Conservation (phyloP, 2,113 vertebrate species). For the Turnix velox region DNA sequence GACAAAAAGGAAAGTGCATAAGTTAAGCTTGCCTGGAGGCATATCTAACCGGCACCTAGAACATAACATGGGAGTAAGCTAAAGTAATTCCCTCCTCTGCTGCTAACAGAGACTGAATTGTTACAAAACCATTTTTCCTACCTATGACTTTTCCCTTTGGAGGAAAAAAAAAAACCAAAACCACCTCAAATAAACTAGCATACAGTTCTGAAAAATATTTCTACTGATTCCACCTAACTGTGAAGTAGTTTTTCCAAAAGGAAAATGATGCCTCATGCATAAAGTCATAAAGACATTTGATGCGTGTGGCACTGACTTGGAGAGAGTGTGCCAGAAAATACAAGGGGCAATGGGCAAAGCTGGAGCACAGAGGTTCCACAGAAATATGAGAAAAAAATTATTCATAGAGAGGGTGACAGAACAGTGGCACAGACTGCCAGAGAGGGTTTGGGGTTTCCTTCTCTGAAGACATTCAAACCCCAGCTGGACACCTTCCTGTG, state of each 20-base stretch:
- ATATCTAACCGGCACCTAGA: not conserved
- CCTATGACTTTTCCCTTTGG: not conserved
- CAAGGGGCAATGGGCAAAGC: too few relatives aligned
- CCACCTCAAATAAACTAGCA: not conserved
- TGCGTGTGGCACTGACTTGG: slow-evolving; percentile 17
- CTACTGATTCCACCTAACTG: slow-evolving; percentile 8
- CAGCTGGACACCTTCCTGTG: too few relatives aligned
- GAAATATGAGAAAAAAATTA: too few relatives aligned
- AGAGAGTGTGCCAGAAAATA: slow-evolving; percentile 21
- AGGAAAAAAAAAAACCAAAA: too few relatives aligned
- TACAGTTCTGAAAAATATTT: slow-evolving; percentile 20
- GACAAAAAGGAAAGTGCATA: not conserved
- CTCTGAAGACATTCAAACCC: too few relatives aligned
- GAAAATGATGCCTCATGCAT: not conserved
- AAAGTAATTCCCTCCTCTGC: slow-evolving; percentile 8
- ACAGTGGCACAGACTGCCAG: too few relatives aligned
- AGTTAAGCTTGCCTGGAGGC: not conserved
- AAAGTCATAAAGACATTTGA: slow-evolving; percentile 23
- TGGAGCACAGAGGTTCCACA: too few relatives aligned
- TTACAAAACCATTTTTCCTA: not conserved
- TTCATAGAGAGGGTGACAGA: too few relatives aligned
- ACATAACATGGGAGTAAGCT: not conserved
- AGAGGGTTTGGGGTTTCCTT: too few relatives aligned
- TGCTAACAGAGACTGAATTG: slow-evolving; percentile 6
- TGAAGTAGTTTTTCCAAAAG: slow-evolving; percentile 50